Evolutionary conservation across 2,113 vertebrate genomes (phyloP).

Genomic region (Melanotaenia duboulayi): DNA sequence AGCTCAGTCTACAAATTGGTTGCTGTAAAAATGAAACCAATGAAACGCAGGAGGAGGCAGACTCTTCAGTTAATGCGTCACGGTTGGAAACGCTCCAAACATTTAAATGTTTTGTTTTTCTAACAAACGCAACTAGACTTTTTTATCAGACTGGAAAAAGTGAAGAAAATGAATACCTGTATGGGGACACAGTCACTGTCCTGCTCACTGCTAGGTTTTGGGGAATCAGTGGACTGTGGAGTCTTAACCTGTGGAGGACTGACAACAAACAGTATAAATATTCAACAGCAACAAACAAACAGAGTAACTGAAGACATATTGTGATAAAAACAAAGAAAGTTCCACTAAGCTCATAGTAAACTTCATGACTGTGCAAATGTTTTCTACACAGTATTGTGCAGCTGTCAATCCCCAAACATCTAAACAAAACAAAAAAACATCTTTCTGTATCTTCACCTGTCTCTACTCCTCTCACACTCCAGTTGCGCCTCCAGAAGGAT

Average conservation of each 20-base stretch:
- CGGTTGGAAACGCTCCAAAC: no score
- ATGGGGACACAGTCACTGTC: slow-evolving; percentile 79
- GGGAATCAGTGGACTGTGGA: slow-evolving; percentile 67
- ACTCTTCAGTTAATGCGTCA: no score
- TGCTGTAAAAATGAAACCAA: no score
- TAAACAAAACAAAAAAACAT: slow-evolving; percentile 5
- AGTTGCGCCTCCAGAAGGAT: slow-evolving; percentile 83
- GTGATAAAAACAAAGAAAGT: slow-evolving; percentile 22
- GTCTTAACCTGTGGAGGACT: slow-evolving; percentile 74
- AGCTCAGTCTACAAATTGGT: no score
- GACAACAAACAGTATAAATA: slow-evolving; percentile 5
- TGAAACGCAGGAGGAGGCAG: no score
- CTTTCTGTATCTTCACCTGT: slow-evolving; percentile 61
- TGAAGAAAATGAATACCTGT: slow-evolving; percentile 64
- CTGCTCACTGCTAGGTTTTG: slow-evolving; percentile 69
- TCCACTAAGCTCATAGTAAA: slow-evolving; percentile 24
- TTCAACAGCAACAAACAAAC: slow-evolving; percentile 26
- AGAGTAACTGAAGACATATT: slow-evolving; percentile 2
- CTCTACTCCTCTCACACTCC: slow-evolving; percentile 79
- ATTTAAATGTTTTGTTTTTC: no score
- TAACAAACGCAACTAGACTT: no score
- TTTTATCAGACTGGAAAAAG: neutral
- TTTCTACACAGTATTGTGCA: slow-evolving; percentile 30
- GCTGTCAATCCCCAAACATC: slow-evolving; percentile 13
- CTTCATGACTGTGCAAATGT: slow-evolving; percentile 46